phyloP scores from a whole-genome alignment of 2,888 invertebrate species.

The Eupelmus urozonus region DNA sequence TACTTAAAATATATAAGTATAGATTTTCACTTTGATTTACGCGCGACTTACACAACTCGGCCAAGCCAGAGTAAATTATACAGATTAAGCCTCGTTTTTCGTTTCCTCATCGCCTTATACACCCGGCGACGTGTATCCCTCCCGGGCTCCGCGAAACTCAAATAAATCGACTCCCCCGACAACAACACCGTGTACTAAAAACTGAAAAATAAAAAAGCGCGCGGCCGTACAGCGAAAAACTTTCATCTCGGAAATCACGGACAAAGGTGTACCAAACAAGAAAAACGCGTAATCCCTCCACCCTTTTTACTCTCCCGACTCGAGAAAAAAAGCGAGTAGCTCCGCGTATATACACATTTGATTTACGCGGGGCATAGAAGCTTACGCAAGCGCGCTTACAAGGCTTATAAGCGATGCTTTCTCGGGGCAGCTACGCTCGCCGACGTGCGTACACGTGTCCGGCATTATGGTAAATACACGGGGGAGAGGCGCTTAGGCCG shows the following conservation, averaged over 20 bases:
- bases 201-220: no score
- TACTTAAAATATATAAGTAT: slow-evolving; percentile 21
- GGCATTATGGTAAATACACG: not conserved
- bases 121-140: no score
- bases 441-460: not conserved
- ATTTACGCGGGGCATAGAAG: not conserved
- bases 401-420: not conserved
- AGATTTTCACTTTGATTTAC: slow-evolving; percentile 43
- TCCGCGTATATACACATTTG: no score
- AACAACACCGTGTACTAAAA: no score
- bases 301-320: no score
- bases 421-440: not conserved
- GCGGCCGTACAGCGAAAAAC: not conserved
- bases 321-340: no score
- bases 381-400: slow-evolving; percentile 1
- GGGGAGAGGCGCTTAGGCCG: not conserved
- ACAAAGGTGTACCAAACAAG: not conserved
- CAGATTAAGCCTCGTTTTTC: not conserved
- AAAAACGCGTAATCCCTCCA: not conserved
- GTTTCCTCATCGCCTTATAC: no score
- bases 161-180: no score
- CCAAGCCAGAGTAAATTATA: slow-evolving; percentile 42
- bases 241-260: not conserved
- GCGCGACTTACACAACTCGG: not conserved
- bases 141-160: no score